A percentile compares a stretch with the other conserved stretches of the same genome.
Evolutionary conservation across 1,140 invertebrate species (phyloP).

Genomic region (Helicoverpa armigera): DNA sequence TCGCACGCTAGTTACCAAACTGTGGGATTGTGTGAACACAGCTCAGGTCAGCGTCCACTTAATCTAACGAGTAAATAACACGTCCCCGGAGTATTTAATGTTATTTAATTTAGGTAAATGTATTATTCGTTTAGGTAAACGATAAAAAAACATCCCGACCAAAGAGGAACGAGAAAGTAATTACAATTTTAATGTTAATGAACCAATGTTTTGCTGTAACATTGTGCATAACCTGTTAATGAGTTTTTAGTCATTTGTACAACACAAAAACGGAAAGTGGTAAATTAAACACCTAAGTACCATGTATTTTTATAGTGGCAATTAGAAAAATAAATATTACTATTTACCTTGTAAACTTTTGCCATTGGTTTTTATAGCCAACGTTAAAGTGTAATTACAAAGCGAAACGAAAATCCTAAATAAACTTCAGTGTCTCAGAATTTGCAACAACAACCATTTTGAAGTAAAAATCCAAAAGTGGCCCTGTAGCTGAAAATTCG

Average conservation of each 20-base stretch:
- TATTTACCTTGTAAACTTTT: neutral
- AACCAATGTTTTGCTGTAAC: slow-evolving; percentile 10
- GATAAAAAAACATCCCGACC: slow-evolving; percentile 10
- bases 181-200: slow-evolving; percentile 30
- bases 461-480: slow-evolving; percentile 11
- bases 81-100: neutral
- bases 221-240: slow-evolving; percentile 16
- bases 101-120: slow-evolving; percentile 12
- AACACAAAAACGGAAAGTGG: neutral
- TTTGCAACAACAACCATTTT: slow-evolving; percentile 15
- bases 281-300: too few relatives aligned
- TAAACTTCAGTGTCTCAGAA: slow-evolving; percentile 12
- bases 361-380: neutral
- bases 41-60: slow-evolving; percentile 6
- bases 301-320: too few relatives aligned
- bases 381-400: neutral
- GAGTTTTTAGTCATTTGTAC: neutral
- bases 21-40: slow-evolving; percentile 17
- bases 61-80: slow-evolving; percentile 3
- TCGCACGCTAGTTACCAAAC: neutral
- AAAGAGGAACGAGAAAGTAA: slow-evolving; percentile 26
- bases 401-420: neutral
- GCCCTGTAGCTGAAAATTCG: slow-evolving; percentile 5
- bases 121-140: slow-evolving; percentile 24
- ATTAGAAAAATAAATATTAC: too few relatives aligned